Base-by-base conservation (phyloP, 1,140 invertebrate species). In the Cataglyphis hispanica region DNA sequence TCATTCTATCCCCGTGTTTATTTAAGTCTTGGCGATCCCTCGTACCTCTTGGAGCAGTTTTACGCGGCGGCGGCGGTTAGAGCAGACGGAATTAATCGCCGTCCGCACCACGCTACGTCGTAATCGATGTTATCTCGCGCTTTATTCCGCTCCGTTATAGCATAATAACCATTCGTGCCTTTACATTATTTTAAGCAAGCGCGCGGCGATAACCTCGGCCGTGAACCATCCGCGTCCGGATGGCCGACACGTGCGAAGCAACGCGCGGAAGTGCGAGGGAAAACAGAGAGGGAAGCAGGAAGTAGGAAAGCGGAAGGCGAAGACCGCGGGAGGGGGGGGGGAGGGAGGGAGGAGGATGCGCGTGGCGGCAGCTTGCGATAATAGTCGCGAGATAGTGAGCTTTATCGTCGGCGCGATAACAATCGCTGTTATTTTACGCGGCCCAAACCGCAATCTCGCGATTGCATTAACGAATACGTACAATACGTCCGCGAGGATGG, bases 291-390 rank as follows among this genome's bases (percentile, higher is more conserved):
- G 27, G 2, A n/a, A 19, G 22, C 7, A 2, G 19, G 27, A 58
- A n/a, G 63, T 13, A 63, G 22, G 19, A 53, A 56, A 56, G 27
- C 19, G 56, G 11, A n/a, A 40, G 64, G 81, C 37, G 63, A 40
- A 69, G 53, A 61, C 4, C n/a, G n/a, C n/a, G n/a, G n/a, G 25
- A 75, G 16, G 50, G 66, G 27, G 34, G 40, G 11, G 0, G 22
- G 25, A 31, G 61, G 31, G 60, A 43, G 43, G 70, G 84, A 34
- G 64, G 40, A 27, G 37, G 31, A 86, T 76, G 43, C 40, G 86
- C 63, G 85, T 34, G 58, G 88, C 86, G 92, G 87, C 91, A 91
- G 89, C 87, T 92, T 92, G 90, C 56, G 81, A 75, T 83, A 80
- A 92, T 89, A 87, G 88, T 85, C 56, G n/a, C 72, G 80, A 85